Conservation (phyloP, 2,113 vertebrate species). For the Lycocorax pyrrhopterus region DNA sequence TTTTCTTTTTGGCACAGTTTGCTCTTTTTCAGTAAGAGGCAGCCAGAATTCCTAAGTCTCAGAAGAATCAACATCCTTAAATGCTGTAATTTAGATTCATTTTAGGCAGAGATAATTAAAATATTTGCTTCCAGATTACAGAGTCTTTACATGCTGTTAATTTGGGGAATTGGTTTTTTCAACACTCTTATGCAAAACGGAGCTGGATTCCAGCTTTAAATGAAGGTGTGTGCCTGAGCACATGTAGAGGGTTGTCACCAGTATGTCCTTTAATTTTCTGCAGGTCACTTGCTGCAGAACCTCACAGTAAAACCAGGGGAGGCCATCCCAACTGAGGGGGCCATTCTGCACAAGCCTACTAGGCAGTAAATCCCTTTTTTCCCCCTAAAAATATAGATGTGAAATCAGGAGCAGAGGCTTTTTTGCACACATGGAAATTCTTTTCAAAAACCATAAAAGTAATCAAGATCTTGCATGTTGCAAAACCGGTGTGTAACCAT, state of each 20-base stretch:
- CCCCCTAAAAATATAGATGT: not conserved
- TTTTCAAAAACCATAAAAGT: not conserved
- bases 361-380: not conserved
- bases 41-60: not conserved
- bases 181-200: constrained; percentile 33
- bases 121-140: constrained; percentile 33
- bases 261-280: not conserved
- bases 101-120: constrained; percentile 12
- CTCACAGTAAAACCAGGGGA: not conserved
- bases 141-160: constrained; percentile 5
- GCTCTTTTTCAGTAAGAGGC: not conserved
- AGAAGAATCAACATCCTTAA: not conserved
- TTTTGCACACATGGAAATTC: not conserved
- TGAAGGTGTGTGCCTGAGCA: not conserved
- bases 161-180: not conserved
- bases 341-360: not conserved
- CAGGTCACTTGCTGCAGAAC: not conserved
- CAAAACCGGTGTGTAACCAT: constrained; percentile 32
- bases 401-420: not conserved
- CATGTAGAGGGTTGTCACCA: not conserved
- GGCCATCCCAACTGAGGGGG: fast-evolving
- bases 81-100: not conserved
- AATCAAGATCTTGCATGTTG: constrained; percentile 11
- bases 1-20: not conserved
- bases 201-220: constrained; percentile 7